Conservation (phyloP, 2,797 vertebrate genomes). For the Hippoglossus hippoglossus region DNA sequence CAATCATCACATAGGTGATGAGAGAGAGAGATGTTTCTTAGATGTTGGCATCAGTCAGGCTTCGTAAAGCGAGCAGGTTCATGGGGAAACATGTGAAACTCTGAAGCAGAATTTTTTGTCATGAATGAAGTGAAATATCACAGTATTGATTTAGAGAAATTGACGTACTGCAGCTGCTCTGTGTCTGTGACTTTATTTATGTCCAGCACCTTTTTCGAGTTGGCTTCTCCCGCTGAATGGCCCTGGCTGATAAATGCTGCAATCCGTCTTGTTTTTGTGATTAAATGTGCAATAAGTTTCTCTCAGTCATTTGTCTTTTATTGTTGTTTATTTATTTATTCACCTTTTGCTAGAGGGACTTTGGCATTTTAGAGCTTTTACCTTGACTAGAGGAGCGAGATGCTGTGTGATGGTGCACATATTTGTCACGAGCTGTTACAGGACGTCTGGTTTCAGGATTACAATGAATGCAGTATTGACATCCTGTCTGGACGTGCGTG, state of each 20-base stretch:
- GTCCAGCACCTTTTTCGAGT: constrained; percentile 12
- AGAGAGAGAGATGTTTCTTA: not conserved
- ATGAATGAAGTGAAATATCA: constrained; percentile 48
- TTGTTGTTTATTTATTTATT: constrained; percentile 10
- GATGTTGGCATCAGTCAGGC: constrained; percentile 5
- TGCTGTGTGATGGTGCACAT: constrained; percentile 3
- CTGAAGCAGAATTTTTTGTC: constrained; percentile 4
- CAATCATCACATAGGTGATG: not conserved
- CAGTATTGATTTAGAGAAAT: constrained; percentile 29
- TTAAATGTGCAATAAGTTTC: constrained; percentile 28
- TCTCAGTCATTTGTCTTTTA: constrained; percentile 20
- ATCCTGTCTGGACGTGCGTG: not conserved
- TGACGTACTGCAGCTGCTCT: constrained; percentile 11
- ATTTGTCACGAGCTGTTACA: not conserved
- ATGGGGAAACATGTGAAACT: not conserved
- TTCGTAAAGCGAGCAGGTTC: not conserved
- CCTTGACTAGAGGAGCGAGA: not conserved
- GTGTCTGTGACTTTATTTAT: constrained; percentile 40
- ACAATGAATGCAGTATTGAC: constrained; percentile 10
- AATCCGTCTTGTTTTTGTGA: constrained; percentile 28
- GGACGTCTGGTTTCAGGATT: constrained; percentile 12
- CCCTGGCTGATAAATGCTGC: constrained; percentile 26
- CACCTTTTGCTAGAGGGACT: constrained; percentile 14
- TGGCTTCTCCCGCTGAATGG: constrained; percentile 26
- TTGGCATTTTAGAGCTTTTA: constrained; percentile 5